Conservation (phyloP, 2,888 invertebrate genomes). For the Drosophila tanythrix region DNA sequence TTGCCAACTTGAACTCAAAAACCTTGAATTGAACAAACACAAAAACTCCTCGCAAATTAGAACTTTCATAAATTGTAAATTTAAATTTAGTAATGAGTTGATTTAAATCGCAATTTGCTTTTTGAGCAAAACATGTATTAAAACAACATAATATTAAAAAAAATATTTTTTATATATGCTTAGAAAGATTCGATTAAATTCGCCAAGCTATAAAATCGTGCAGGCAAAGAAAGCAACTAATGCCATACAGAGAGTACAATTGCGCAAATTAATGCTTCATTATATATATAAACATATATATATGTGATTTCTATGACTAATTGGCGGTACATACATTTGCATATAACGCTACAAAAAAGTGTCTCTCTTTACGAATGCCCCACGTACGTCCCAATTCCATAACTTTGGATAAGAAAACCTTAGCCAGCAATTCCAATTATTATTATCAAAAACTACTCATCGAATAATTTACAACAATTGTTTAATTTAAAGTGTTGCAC, state of each 20-base stretch:
- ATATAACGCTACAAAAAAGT: neutral
- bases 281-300: neutral
- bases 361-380: conserved; percentile 4
- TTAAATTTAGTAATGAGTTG: neutral
- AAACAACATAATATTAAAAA: neutral
- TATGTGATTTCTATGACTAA: conserved; percentile 40
- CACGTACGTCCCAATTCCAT: neutral
- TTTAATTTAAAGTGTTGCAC: conserved; percentile 13
- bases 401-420: neutral
- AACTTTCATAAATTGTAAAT: neutral
- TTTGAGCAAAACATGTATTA: neutral
- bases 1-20: neutral
- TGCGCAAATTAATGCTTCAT: neutral
- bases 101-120: neutral
- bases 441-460: conserved; percentile 1
- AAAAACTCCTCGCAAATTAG: neutral
- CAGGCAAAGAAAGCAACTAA: conserved; percentile 30
- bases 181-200: neutral
- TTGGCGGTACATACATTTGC: conserved; percentile 13
- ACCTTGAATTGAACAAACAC: neutral
- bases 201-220: neutral
- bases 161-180: neutral
- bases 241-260: conserved; percentile 1
- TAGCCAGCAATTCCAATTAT: neutral
- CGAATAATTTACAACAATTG: neutral